Percentiles rank a stretch among this genome's conserved stretches.
Conservation (phyloP, 2,888 invertebrate species). For the Erynnis tages region DNA sequence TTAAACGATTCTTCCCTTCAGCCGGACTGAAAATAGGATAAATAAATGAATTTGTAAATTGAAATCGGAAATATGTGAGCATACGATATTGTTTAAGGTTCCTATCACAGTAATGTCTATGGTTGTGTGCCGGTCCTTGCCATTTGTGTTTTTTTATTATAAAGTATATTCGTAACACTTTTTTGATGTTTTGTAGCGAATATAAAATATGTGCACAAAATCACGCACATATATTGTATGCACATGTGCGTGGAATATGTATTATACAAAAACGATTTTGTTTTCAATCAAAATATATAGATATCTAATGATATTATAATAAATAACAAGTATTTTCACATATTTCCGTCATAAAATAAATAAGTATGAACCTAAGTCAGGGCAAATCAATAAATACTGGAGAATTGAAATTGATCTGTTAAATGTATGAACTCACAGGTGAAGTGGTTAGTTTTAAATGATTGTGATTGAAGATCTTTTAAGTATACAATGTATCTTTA, state of each 20-base stretch:
- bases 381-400: slow-evolving; percentile 3
- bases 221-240: too few species aligned
- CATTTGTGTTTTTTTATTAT: slow-evolving; percentile 20
- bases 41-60: slow-evolving; percentile 22
- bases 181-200: slow-evolving; percentile 11
- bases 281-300: slow-evolving; percentile 7
- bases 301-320: neutral
- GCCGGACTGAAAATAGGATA: slow-evolving; percentile 57
- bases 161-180: slow-evolving; percentile 1
- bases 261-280: slow-evolving; percentile 17
- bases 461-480: neutral
- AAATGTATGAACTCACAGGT: neutral
- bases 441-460: neutral
- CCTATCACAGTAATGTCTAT: slow-evolving; percentile 17
- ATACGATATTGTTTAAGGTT: slow-evolving; percentile 25
- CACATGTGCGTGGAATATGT: slow-evolving; percentile 3
- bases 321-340: slow-evolving; percentile 32
- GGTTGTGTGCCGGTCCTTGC: slow-evolving; percentile 33
- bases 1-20: slow-evolving; percentile 45
- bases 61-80: slow-evolving; percentile 44
- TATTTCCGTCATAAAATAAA: slow-evolving; percentile 30
- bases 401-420: neutral
- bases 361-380: neutral
- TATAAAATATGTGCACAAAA: slow-evolving; percentile 15
- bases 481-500: slow-evolving; percentile 11